Evolutionary conservation across 2,113 vertebrate species (phyloP).

Genomic region (Cromileptes altivelis): DNA sequence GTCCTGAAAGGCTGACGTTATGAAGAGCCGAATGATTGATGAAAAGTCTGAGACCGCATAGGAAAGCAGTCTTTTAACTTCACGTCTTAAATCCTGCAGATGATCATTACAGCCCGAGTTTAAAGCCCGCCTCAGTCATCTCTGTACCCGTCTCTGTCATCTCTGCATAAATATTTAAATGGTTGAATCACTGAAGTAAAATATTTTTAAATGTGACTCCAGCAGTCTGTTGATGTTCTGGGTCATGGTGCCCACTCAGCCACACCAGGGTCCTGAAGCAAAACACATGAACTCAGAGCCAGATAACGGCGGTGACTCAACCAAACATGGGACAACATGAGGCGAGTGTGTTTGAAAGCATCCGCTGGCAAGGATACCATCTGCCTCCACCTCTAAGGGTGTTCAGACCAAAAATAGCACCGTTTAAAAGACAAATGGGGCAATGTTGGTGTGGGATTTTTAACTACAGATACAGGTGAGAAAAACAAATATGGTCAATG

Average conservation of each 20-base stretch:
- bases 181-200: slow-evolving; percentile 31
- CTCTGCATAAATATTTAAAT: slow-evolving; percentile 43
- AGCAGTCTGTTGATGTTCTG: slow-evolving; percentile 17
- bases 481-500: not conserved
- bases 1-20: slow-evolving; percentile 23
- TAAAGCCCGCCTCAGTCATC: slow-evolving; percentile 25
- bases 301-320: slow-evolving; percentile 5
- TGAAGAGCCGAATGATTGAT: slow-evolving; percentile 38
- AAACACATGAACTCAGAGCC: slow-evolving; percentile 14
- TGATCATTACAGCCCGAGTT: slow-evolving; percentile 15
- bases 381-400: not conserved
- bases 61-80: slow-evolving; percentile 12
- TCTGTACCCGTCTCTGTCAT: not conserved
- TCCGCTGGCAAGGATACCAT: not conserved
- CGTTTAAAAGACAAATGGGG: not conserved
- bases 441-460: no score
- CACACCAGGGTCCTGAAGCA: not conserved
- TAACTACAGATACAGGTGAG: not conserved
- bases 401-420: not conserved
- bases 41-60: slow-evolving; percentile 30
- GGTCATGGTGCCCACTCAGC: slow-evolving; percentile 7
- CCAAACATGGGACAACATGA: slow-evolving; percentile 13
- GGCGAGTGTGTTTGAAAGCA: slow-evolving; percentile 15
- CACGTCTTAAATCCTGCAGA: slow-evolving; percentile 32
- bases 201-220: slow-evolving; percentile 50